Base-by-base conservation (phyloP, 2,888 invertebrate genomes). In the Lymantria monacha region DNA sequence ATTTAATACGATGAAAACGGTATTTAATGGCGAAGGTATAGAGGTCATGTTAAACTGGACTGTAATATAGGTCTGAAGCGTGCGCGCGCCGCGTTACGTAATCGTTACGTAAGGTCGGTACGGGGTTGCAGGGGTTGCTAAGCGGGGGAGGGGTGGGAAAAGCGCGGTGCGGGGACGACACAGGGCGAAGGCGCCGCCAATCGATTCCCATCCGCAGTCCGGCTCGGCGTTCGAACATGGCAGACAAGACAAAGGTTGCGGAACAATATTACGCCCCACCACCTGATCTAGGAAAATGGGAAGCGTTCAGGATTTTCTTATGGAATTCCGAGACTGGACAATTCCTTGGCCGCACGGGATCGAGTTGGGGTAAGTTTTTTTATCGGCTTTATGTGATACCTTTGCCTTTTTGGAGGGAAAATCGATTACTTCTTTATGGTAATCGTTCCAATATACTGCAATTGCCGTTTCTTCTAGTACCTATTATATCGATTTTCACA, bases 251-350 rank as follows among this genome's bases (percentile, higher is more conserved):
- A 38, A 95, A 94, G 84, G 93, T 94, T 76, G 79, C 76, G 53
- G 95, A 95, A 83, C 95, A 95, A 89, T 96, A 94, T 88, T 96
- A 96, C 87, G 85, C 95, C 76, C 94, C 95, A 69, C 96, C 96
- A 70, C 95, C 95, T 58, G 95, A 95, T 81, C 93, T 96, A 73
- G 95, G 96, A 67, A 94, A 94, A 93, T 97, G 97, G 96, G 96
- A 97, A 90, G 93, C 95, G 75, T 95, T 97, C 92, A 94, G 93
- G 86, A 91, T 93, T 78, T 98, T 98, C 93, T 85, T 98, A 68
- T 98, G 96, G 95, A 97, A 98, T 92, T 94, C 96, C 71, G 97
- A 98, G 90, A 97, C 97, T 59, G 95, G 95, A 78, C 97, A 97
- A 92, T 95, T 98, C 85, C 92, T 98, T 72, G 98, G 98, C 72